Evolutionary conservation across 2,888 invertebrate genomes (phyloP).

Genomic region (Athrips mouffetella): DNA sequence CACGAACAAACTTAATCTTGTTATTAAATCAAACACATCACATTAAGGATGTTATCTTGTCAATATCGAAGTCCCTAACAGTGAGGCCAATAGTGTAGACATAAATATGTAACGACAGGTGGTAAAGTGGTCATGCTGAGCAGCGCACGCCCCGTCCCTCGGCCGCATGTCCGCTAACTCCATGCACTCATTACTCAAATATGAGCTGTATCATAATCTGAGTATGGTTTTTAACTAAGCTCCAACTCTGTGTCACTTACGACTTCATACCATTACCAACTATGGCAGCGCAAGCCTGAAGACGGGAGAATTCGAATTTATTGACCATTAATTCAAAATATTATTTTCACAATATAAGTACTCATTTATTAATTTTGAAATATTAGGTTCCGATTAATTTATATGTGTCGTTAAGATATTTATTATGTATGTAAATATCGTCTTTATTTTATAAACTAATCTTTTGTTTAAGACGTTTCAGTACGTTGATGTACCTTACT

Average conservation of each 20-base stretch:
- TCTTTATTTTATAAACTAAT: constrained; percentile 73
- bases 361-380: constrained; percentile 79
- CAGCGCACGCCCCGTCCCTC: constrained; percentile 64
- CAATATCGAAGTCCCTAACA: constrained; percentile 78
- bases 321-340: constrained; percentile 79
- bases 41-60: constrained; percentile 80
- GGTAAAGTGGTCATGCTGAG: constrained; percentile 77
- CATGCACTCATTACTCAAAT: constrained; percentile 41
- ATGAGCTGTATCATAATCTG: constrained; percentile 50
- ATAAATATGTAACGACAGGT: constrained; percentile 79
- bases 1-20: constrained; percentile 71
- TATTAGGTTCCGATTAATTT: constrained; percentile 79
- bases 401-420: constrained; percentile 78
- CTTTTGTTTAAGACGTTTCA: constrained; percentile 65
- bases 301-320: constrained; percentile 79
- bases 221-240: constrained; percentile 46
- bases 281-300: constrained; percentile 74
- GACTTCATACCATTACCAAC: constrained; percentile 30
- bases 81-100: constrained; percentile 78
- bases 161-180: constrained; percentile 44
- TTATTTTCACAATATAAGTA: constrained; percentile 79
- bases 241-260: constrained; percentile 33
- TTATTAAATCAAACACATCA: constrained; percentile 80
- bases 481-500: constrained; percentile 51
- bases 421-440: constrained; percentile 77